Percentiles rank a stretch among this genome's conserved stretches.
Conservation (phyloP, 2,888 invertebrate species). For the Ametastegia equiseti region DNA sequence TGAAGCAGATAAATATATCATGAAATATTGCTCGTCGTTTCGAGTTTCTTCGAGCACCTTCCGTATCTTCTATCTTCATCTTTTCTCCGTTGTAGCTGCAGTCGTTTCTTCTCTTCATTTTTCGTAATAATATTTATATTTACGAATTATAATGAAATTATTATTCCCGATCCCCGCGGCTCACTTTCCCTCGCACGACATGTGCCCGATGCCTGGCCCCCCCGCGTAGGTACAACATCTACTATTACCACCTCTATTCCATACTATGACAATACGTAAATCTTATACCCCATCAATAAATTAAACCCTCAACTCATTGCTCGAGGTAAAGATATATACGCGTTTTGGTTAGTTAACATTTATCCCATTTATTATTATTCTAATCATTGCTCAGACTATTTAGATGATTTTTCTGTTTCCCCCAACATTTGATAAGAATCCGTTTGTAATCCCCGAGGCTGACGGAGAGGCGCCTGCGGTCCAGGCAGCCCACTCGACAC, state of each 20-base stretch:
- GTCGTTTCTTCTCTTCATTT: conserved; percentile 17
- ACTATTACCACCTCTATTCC: not conserved
- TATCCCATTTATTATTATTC: not conserved
- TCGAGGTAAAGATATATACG: not conserved
- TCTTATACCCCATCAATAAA: not conserved
- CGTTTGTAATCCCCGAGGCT: conserved; percentile 23
- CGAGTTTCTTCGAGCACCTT: not conserved
- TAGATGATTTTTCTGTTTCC: too few relatives aligned
- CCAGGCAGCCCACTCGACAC: conserved; percentile 71
- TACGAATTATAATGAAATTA: not conserved
- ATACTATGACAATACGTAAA: too few relatives aligned
- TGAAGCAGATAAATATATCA: not conserved
- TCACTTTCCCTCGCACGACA: conserved; percentile 41
- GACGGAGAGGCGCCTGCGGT: conserved; percentile 66
- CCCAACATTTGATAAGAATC: not conserved
- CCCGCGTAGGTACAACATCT: not conserved
- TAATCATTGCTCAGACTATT: not conserved
- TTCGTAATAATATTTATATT: not conserved
- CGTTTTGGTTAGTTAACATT: not conserved
- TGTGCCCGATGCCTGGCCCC: not conserved
- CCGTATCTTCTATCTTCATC: conserved; percentile 35
- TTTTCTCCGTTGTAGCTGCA: not conserved
- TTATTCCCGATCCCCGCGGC: conserved; percentile 10
- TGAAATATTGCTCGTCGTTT: conserved; percentile 28
- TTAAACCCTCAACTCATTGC: not conserved